Base-by-base conservation (phyloP, 2,113 vertebrate genomes). In the Sula dactylatra region DNA sequence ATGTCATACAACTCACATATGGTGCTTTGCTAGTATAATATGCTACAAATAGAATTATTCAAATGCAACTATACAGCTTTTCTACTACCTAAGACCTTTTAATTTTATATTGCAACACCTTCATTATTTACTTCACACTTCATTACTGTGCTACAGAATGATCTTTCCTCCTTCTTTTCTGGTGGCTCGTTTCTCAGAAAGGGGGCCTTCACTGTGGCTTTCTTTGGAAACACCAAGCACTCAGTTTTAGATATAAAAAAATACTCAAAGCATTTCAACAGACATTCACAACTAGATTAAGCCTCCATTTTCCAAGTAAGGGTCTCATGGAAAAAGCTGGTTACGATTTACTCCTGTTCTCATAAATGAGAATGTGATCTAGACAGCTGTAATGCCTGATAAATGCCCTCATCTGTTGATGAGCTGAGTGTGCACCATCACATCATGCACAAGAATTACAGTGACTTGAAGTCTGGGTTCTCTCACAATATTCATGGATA, bases 11-110 rank as follows among this genome's bases (percentile, higher is more conserved):
- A 45, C 10, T 85, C 36, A 16, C 20, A 55, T 31, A 70, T 17
- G 72, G 65, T 59, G 69, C 67, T 90, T 34, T 59, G 24, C 31
- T 77, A 50, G 34, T 50, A 49, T 20, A 82, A 73, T 85, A 79
- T 36, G 67, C 93, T 89, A 94, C 74, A 87, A 76, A 89, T 4
- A 94, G 65, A 87, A 82, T 82, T 78, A 95, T 78, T 94, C 65
- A 82, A 95, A 87, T 66, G 87, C 88, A 96, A 78, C 84, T 94
- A 91, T 32, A 64, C 81, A 91, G 70, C 72, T 96, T 93, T 71
- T 80, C 73, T 92, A 82, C 45, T 92, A 70, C 34, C 47, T 71
- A 88, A 69, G 52, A 76, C 22, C 42, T 87, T 89, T 78, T 38
- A 13, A 52, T 84, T 81, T 56, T 61, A 87, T 13, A 27, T 72